Evolutionary conservation across 2,888 invertebrate genomes (phyloP), one percentile per base, ranked within the genome.

Genomic region (Cylloceria caligata): DNA sequence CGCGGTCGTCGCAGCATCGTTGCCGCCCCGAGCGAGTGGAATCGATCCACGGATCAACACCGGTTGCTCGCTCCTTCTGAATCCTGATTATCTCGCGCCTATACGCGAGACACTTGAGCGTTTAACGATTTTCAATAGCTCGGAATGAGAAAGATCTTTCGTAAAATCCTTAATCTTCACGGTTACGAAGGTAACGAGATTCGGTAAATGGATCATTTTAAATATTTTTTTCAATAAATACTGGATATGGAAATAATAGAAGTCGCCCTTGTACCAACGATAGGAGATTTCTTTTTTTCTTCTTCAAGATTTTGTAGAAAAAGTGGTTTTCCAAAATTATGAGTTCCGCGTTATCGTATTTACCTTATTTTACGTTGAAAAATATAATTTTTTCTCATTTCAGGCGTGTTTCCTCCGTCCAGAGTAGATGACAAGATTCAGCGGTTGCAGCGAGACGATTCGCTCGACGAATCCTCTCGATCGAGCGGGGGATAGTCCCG

Each of bases 381-480:
- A 7, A 19, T 7, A 19, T 7, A 19, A 4, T 34, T 60, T 60
- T 19, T 9, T n/a, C 3, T 34, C 9, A 3, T n/a, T 16, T 16
- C 19, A 60, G 3, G 16, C 19, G 36, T 7, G 34, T 60, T 60
- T 60, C 19, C 34, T 19, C 30, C 60, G 11, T 60, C 9, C 2
- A 36, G 3, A 6, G 24, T 21, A 21, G 42, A 64, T 42, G 13
- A 42, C 42, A 42, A 39, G 60, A 60, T 34, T 34, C 34, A 60
- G 30, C n/a, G 64, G 42, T 24, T 21, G 64, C 21, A 42, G 39
- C 13, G 39, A 13, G 36, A 64, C 19, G 64, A 64, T 64, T 42
- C 39, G 64, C 64, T 64, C 64, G 64, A 21, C 64, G 64, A 64
- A 39, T 39, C 42, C 19, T 64, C 36, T 39, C 13, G 42, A 67